Evolutionary conservation across 2,113 vertebrate genomes (phyloP), one percentile per base, ranked within the genome.

Genomic region (Festucalex cinctus): DNA sequence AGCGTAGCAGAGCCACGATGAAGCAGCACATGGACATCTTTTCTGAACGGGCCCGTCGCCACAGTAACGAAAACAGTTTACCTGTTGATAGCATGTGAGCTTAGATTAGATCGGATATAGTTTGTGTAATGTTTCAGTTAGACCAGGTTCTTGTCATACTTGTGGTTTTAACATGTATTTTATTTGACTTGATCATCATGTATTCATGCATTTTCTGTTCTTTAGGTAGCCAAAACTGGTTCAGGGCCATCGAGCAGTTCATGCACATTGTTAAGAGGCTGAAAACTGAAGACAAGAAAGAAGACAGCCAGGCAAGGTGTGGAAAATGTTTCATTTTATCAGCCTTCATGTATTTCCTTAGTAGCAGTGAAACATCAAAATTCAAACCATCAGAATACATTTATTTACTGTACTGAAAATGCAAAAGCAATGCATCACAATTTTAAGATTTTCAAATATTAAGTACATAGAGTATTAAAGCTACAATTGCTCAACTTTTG

Each of bases 211-310:
- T 43, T 14, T 77, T 56, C 3, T 63, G 36, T 63, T 73, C 32
- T 80, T 22, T 81, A 96, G 95, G 93, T 92, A 91, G 85, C 90
- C 91, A 70, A 83, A 83, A 89, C 88, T 92, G 90, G 91, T 83
- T 82, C 82, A 89, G 90, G 92, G 82, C 91, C 7, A 85, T 92
- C 68, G 83, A 91, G 84, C 89, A 78, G 94, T 96, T 96, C 83
- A 97, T 97, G 95, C 92, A 94, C 94, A 95, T 91, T 91, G 92
- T 93, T 88, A 98, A 98, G 94, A 95, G 93, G 91, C 89, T 94
- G 77, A 95, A 95, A 84, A 93, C 93, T 91, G 94, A 94, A 92
- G 92, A 93, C 83, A 87, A 91, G 84, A 90, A 89, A 82, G 88
- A 93, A 81, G 93, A 90, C 90, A 85, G 87, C 82, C 91, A 91